Base-by-base conservation (phyloP, 1,140 invertebrate genomes). In the Panulirus ornatus region DNA sequence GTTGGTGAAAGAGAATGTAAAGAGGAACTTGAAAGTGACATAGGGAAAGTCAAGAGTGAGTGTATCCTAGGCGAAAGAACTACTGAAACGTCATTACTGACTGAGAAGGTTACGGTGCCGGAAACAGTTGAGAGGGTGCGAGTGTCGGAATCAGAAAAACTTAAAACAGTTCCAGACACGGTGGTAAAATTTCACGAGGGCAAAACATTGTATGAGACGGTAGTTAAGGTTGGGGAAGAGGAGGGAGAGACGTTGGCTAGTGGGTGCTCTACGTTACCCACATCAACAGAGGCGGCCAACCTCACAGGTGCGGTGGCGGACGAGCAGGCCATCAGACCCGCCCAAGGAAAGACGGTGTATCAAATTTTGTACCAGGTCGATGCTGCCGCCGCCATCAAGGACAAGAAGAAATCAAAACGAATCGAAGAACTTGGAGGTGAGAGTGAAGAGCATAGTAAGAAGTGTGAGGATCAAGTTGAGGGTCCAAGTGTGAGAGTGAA, bases 301-400 rank as follows among this genome's bases (percentile, higher is more conserved):
- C 34, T 42, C 22, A 75, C 38, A n/a, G 27, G 0, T 71, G 70
- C 8, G 40, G 19, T 22, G 27, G 27, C 47, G 76, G 76, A 42
- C 14, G 73, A 58, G 11, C 54, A 14, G 1, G 44, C 8, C 8
- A 3, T 22, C 54, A 58, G n/a, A 19, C n/a, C 5, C 5, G 27
- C 58, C 54, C 1, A 70, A 44, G 85, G 85, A 22, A 88, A 78
- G 30, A 88, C 85, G 5, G 85, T 88, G 3, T 88, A 66, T 14
- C 75, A 88, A 34, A 88, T 76, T 3, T 54, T 88, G 2, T 88
- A 79, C 42, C 75, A 54, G 44, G 54, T 88, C 0, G 85, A 88
- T 19, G 42, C 40, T 47, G 51, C 73, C 66, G n/a, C n/a, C n/a
- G n/a, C 40, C 3, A 78, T 44, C 40, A 47, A 47, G 44, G 44